Evolutionary conservation across 2,888 invertebrate species (phyloP), one percentile per base, ranked within the genome.

Genomic region (Ectobius pallidus): DNA sequence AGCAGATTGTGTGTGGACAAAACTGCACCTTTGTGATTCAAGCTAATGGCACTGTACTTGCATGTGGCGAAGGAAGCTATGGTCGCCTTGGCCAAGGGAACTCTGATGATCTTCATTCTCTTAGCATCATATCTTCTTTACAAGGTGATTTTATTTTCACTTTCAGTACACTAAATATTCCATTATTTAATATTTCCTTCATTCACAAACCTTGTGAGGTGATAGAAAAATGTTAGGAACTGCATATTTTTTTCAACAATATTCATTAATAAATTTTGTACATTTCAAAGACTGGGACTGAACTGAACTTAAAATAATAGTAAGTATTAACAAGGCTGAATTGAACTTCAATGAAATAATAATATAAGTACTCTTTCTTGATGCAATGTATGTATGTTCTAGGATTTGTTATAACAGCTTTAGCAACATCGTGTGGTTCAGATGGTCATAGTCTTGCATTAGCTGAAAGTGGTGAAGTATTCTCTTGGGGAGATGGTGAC

Each of bases 401-500:
- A 78, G 85, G 88, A 89, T 90, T 88, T 81, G 87, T 89, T 0
- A 86, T 89, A n/a, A 86, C 86, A 14, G 86, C 88, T 78, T 79
- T 90, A 71, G 86, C 87, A 1, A 88, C 89, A 0, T 89, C 89
- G 0, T 87, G 88, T 71, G 89, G 89, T 1, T 88, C 88, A 1
- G 90, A 90, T 80, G 89, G 89, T 0, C 90, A 90, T 80, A 88
- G 87, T 78, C 81, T 90, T 77, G 89, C 89, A 1, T 79, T 90
- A 68, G 88, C 89, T 0, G 89, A 89, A 81, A 88, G 87, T 78
- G 90, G 90, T 0, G 89, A 89, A 80, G 89, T 89, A 30, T 89
- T 89, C 79, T 88, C 88, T 22, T 89, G 89, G 89, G 89, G 89
- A 11, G 88, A 89, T 78, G 89, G 89, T 0, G 89, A 89, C 80